A percentile compares a stretch with the other conserved stretches of the same genome.
These are phyloP conservation scores for Vandiemenella viatica DNA, from an alignment of 2,888 invertebrate species.

Conservation along the genomic window DNA sequence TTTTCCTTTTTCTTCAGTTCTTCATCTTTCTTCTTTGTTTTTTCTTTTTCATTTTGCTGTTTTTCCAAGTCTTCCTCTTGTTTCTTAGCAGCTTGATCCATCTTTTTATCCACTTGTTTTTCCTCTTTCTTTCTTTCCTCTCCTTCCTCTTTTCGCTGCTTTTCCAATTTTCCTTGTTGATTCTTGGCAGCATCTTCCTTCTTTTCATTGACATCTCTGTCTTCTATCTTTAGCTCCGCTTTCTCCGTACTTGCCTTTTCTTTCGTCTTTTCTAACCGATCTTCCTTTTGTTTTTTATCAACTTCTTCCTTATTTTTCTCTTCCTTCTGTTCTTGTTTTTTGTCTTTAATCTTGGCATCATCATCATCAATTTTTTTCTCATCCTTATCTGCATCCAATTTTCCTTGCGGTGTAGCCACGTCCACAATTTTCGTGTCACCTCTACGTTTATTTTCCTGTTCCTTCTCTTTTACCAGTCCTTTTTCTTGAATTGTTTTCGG, in stretches of 20 bases:
- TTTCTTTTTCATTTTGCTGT: constrained; percentile 13
- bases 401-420: not conserved
- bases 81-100: constrained; percentile 9
- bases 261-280: not conserved
- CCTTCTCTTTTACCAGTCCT: constrained; percentile 2
- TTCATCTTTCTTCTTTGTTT: constrained; percentile 5
- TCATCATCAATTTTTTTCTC: not conserved
- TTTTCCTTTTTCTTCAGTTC: not conserved
- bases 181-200: constrained; percentile 8
- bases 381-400: not conserved
- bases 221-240: not conserved
- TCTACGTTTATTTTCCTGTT: not conserved
- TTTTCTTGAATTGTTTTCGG: constrained; percentile 5
- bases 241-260: not conserved
- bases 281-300: not conserved
- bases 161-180: constrained; percentile 5
- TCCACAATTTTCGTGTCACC: not conserved
- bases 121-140: not conserved
- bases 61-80: constrained; percentile 6
- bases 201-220: constrained; percentile 7
- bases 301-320: not conserved
- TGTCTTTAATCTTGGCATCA: not conserved
- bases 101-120: constrained; percentile 12
- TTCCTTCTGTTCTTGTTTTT: not conserved
- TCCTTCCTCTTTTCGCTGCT: constrained; percentile 5